A percentile compares a stretch with the other conserved stretches of the same genome.
phyloP scores from a whole-genome alignment of 2,888 invertebrate species.

The Drosophila multiciliata region DNA sequence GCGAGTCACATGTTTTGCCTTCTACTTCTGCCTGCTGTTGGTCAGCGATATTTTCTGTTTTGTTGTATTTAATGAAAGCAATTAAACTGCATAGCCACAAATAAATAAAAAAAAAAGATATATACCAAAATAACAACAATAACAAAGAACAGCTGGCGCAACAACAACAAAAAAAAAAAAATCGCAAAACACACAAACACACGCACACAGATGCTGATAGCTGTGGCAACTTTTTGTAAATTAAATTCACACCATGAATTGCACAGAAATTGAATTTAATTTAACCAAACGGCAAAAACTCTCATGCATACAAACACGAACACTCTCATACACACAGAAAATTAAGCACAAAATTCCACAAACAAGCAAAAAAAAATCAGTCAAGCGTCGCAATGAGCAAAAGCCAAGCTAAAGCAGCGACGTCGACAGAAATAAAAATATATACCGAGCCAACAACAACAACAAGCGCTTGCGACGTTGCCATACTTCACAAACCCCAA shows the following conservation, averaged over 20 bases:
- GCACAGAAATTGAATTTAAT: slow-evolving; percentile 73
- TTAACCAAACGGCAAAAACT: slow-evolving; percentile 63
- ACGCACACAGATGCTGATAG: slow-evolving; percentile 24
- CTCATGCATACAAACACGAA: slow-evolving; percentile 17
- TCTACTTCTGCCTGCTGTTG: slow-evolving; percentile 18
- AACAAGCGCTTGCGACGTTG: slow-evolving; percentile 50
- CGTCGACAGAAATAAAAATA: slow-evolving; percentile 62
- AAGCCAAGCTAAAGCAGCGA: slow-evolving; percentile 61
- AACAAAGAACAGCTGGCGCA: slow-evolving; percentile 55
- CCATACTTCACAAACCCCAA: slow-evolving; percentile 65
- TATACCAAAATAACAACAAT: slow-evolving; percentile 29
- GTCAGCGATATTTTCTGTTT: slow-evolving; percentile 42
- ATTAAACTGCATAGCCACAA: slow-evolving; percentile 74
- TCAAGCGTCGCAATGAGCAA: slow-evolving; percentile 57
- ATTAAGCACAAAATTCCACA: slow-evolving; percentile 78
- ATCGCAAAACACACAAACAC: slow-evolving; percentile 20
- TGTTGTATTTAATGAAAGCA: slow-evolving; percentile 68
- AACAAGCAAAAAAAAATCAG: slow-evolving; percentile 55
- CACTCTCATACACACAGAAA: slow-evolving; percentile 48
- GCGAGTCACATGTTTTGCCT: slow-evolving; percentile 69
- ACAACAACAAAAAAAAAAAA: slow-evolving; percentile 13
- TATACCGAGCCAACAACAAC: slow-evolving; percentile 41
- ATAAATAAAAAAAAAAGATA: slow-evolving; percentile 47
- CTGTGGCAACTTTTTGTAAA: slow-evolving; percentile 56
- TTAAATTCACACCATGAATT: slow-evolving; percentile 74